Base-by-base conservation (phyloP, 2,797 vertebrate genomes). In the Vultur gryphus region DNA sequence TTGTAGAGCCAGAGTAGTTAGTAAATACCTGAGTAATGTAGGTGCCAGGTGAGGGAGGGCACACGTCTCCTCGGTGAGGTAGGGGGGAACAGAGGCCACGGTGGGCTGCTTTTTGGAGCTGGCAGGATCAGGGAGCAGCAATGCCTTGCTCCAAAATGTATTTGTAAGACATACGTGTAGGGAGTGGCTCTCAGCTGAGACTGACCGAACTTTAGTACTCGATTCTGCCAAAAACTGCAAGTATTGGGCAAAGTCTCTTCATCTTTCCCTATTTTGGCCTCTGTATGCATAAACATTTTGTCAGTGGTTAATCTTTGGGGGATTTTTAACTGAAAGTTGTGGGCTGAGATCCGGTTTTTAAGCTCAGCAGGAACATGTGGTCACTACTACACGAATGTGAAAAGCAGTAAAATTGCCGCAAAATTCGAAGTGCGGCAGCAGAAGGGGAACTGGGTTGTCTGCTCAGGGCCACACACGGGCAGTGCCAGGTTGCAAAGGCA, bases 301-400 rank as follows among this genome's bases (percentile, higher is more conserved):
- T 76, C 93, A 54, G 87, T 16, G 54, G 75, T 57, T 79, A 19
- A 73, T 57, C 87, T 90, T 59, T 18, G 76, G 90, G 78, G 89
- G 64, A 61, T 85, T 72, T 81, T 33, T 48, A 58, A 23, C 76
- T 66, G 76, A 3, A 51, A 62, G 80, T 24, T 64, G 61, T 72
- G 31, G 65, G 55, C 88, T 77, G 76, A 66, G 93, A 46, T 54
- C 26, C 0, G 13, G 2, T 25, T 76, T 49, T 26, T 6, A 29
- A 76, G 85, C 78, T 75, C 46, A 33, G 86, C 62, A 23, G 87
- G 41, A 55, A 19, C 10, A 1, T 10, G 82, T 41, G 79, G 59
- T n/a, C 39, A 0, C 58, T 62, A 14, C 92, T 73, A 1, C 55
- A 13, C 0, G 2, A 18, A 29, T 18, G 33, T n/a, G 90, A 55